Percentiles rank a stretch among this genome's conserved stretches.
Conservation (phyloP, 1,140 invertebrate species). For the Cherax quadricarinatus region DNA sequence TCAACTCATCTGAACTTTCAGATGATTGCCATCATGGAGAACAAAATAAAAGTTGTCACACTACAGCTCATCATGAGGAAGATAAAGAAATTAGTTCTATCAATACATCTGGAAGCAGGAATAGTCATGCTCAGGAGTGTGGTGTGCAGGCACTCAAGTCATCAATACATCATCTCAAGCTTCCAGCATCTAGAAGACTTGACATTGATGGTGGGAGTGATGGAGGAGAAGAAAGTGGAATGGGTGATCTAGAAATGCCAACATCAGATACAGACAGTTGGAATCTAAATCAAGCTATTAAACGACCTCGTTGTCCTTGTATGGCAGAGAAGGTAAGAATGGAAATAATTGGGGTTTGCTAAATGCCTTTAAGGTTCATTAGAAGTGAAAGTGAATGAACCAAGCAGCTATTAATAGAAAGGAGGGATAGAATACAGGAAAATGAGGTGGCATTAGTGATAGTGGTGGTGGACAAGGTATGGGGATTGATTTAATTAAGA, state of each 20-base stretch:
- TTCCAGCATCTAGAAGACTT: not conserved
- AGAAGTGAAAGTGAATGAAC: too few species aligned
- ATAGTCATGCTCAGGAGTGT: not conserved
- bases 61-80: not conserved
- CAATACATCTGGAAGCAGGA: not conserved
- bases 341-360: not conserved
- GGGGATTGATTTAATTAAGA: too few species aligned
- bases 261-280: constrained; percentile 30
- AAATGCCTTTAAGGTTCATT: not conserved
- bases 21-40: not conserved
- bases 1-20: not conserved
- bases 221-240: constrained; percentile 33
- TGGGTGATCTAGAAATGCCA: constrained; percentile 19
- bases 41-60: not conserved
- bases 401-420: too few species aligned
- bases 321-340: not conserved
- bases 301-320: not conserved
- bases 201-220: constrained; percentile 14
- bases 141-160: not conserved
- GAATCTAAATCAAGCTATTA: not conserved
- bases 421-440: too few species aligned
- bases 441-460: too few species aligned
- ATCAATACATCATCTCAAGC: not conserved
- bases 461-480: too few species aligned
- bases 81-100: not conserved